These are phyloP conservation scores for Gari tellinella DNA, from an alignment of 2,888 invertebrate species.

Conservation along the genomic window DNA sequence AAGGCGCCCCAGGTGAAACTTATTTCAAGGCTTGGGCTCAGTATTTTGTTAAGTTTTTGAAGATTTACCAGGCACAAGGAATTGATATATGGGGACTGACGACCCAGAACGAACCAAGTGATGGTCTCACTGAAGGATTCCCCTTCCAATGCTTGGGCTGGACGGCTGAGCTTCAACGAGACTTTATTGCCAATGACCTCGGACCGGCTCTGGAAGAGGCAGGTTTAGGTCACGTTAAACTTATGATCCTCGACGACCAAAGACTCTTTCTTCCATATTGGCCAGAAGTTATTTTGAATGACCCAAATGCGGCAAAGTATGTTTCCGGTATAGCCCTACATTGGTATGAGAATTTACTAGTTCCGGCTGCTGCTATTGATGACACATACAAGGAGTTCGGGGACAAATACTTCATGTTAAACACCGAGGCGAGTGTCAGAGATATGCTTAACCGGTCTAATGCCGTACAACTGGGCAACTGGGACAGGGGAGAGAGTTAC, in stretches of 20 bases:
- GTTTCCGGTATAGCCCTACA: slow-evolving; percentile 92
- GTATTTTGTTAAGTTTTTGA: slow-evolving; percentile 87
- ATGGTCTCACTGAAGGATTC: slow-evolving; percentile 84
- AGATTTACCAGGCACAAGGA: slow-evolving; percentile 88
- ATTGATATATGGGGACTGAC: slow-evolving; percentile 91
- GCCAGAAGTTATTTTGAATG: slow-evolving; percentile 86
- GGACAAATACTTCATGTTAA: slow-evolving; percentile 86
- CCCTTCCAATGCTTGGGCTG: slow-evolving; percentile 89
- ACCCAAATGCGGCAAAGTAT: slow-evolving; percentile 78
- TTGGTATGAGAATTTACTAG: slow-evolving; percentile 90
- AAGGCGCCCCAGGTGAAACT: slow-evolving; percentile 83
- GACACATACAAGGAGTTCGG: slow-evolving; percentile 88
- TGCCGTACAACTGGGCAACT: slow-evolving; percentile 89
- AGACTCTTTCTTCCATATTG: slow-evolving; percentile 88
- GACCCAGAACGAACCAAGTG: slow-evolving; percentile 93
- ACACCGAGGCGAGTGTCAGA: slow-evolving; percentile 89
- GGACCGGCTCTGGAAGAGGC: slow-evolving; percentile 89
- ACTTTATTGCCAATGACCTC: slow-evolving; percentile 90
- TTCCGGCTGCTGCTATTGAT: slow-evolving; percentile 87
- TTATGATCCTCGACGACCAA: slow-evolving; percentile 91
- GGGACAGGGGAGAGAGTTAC: slow-evolving; percentile 90
- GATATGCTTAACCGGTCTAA: slow-evolving; percentile 85
- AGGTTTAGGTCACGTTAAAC: slow-evolving; percentile 87
- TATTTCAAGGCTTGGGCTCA: slow-evolving; percentile 39
- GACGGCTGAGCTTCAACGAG: slow-evolving; percentile 87